Percentiles rank a stretch among this genome's conserved stretches.
These are phyloP conservation scores for Epinephelus cyanopodus DNA, from an alignment of 2,113 vertebrate genomes.

Conservation along the genomic window DNA sequence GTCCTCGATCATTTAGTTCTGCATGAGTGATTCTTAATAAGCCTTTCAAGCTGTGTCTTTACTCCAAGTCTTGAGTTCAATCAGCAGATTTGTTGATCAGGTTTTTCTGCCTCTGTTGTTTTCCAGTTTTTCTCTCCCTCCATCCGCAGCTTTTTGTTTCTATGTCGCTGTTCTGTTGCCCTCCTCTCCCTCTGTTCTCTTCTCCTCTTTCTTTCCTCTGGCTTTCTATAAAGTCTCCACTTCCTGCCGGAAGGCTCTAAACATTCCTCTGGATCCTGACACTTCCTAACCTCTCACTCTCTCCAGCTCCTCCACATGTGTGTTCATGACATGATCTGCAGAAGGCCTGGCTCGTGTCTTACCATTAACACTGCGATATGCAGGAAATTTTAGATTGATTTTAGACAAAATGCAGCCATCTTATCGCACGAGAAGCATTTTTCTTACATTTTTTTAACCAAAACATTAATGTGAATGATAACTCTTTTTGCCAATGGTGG, in stretches of 20 bases:
- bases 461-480: too few relatives aligned
- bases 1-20: neutral
- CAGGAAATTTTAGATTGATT: neutral
- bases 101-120: neutral
- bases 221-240: neutral
- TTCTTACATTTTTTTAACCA: too few relatives aligned
- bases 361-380: neutral
- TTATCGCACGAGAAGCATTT: too few relatives aligned
- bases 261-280: slow-evolving; percentile 50
- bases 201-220: slow-evolving; percentile 5
- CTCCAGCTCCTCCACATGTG: slow-evolving; percentile 28
- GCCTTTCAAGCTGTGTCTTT: too few relatives aligned
- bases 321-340: neutral
- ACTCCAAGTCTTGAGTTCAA: neutral
- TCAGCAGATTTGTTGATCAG: neutral
- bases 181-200: neutral
- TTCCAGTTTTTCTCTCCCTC: neutral
- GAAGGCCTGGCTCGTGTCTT: neutral
- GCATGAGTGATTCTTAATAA: neutral
- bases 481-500: too few relatives aligned
- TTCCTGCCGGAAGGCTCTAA: slow-evolving; percentile 36
- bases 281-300: slow-evolving; percentile 18
- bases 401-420: neutral
- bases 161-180: neutral
- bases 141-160: neutral